Percentiles rank a stretch among this genome's conserved stretches.
These are phyloP conservation scores for Pycnonotus jocosus DNA, from an alignment of 2,113 vertebrate species.

Conservation along the genomic window DNA sequence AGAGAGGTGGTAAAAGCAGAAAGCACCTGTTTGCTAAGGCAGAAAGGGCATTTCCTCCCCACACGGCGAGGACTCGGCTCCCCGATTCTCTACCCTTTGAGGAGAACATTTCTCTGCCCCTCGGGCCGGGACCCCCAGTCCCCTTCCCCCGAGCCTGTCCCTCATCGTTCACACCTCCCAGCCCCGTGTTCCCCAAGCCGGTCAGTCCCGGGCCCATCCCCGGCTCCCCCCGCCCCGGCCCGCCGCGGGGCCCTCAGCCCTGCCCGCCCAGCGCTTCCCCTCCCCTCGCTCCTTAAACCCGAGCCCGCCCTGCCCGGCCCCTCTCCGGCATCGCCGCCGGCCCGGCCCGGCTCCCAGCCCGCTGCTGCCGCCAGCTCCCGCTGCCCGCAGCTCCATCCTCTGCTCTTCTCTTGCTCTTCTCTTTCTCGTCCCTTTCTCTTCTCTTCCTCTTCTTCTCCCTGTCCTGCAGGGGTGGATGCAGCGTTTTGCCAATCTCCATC, in stretches of 20 bases:
- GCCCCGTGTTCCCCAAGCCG: neutral
- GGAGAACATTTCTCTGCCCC: no score
- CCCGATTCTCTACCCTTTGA: neutral
- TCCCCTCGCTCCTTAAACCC: neutral
- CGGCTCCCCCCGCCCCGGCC: neutral
- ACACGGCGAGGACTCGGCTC: fast-evolving
- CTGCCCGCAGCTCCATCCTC: neutral
- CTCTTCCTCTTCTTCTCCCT: fast-evolving
- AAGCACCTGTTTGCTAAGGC: neutral
- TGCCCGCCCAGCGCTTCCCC: neutral
- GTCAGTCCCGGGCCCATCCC: neutral
- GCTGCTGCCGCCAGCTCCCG: neutral
- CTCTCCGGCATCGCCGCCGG: neutral
- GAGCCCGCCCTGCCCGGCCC: neutral
- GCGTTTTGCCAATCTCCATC: neutral
- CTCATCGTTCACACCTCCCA: no score
- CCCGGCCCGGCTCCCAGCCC: neutral
- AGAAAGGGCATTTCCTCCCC: neutral
- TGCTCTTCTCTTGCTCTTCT: no score
- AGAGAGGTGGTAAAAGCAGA: neutral
- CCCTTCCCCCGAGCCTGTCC: neutral
- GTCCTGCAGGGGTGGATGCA: neutral
- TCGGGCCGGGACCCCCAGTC: neutral
- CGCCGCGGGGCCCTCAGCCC: neutral
- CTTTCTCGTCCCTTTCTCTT: no score